A percentile compares a stretch with the other conserved stretches of the same genome.
These are phyloP conservation scores for Ophiodon elongatus DNA, from an alignment of 2,113 vertebrate species.

Conservation along the genomic window DNA sequence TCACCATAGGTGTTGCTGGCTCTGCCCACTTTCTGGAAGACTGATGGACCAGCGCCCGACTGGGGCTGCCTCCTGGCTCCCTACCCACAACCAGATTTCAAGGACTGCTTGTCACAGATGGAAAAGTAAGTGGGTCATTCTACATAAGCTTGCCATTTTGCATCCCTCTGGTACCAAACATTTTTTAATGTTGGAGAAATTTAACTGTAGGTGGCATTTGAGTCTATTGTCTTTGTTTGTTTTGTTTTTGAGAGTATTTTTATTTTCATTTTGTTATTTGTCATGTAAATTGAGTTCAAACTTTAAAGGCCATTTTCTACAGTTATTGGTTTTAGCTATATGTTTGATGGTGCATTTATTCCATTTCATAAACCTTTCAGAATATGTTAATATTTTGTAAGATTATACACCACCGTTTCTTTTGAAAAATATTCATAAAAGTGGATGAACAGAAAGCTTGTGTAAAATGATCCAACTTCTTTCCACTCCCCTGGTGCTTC, in stretches of 20 bases:
- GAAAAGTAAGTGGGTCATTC: conserved; percentile 79
- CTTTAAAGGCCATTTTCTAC: neutral
- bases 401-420: neutral
- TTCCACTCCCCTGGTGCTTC: neutral
- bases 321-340: neutral
- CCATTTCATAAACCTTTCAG: neutral
- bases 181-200: conserved; percentile 10
- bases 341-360: neutral
- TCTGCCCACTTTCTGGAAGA: conserved; percentile 80
- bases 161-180: conserved; percentile 37
- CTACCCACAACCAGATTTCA: conserved; percentile 76
- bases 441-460: conserved; percentile 21
- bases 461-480: conserved; percentile 42
- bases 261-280: neutral
- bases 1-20: conserved; percentile 74
- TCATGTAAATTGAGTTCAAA: neutral
- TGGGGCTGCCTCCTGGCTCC: conserved; percentile 74
- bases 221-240: neutral
- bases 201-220: neutral
- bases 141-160: conserved; percentile 62
- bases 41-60: conserved; percentile 74
- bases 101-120: conserved; percentile 81
- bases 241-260: neutral
- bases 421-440: neutral
- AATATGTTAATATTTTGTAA: neutral